A percentile compares a stretch with the other conserved stretches of the same genome.
Evolutionary conservation across 2,113 vertebrate species (phyloP).

Genomic region (Oryzias melastigma): DNA sequence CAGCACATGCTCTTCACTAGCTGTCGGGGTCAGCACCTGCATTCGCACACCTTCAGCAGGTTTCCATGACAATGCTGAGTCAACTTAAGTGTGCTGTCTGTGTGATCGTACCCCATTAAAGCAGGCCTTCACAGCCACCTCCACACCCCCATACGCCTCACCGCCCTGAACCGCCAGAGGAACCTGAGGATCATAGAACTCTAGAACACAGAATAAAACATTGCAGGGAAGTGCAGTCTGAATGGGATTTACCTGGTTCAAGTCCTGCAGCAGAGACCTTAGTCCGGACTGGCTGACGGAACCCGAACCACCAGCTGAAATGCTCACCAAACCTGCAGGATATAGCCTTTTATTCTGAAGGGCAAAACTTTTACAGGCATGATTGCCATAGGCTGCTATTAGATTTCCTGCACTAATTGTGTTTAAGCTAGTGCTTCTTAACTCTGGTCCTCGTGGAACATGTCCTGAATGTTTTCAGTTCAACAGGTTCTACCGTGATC

Average conservation of each 20-base stretch:
- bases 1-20: slow-evolving; percentile 74
- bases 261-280: slow-evolving; percentile 78
- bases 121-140: slow-evolving; percentile 74
- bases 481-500: too few relatives aligned
- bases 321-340: slow-evolving; percentile 75
- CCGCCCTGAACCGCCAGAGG: slow-evolving; percentile 79
- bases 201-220: neutral
- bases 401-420: too few relatives aligned
- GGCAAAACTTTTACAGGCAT: neutral
- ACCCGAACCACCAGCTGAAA: slow-evolving; percentile 59
- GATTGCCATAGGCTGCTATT: neutral
- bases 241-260: slow-evolving; percentile 76
- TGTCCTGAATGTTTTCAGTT: too few relatives aligned
- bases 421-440: too few relatives aligned
- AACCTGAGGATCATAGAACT: slow-evolving; percentile 68
- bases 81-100: neutral
- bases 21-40: slow-evolving; percentile 55
- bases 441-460: too few relatives aligned
- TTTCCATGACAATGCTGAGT: neutral
- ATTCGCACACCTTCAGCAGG: slow-evolving; percentile 38
- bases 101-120: slow-evolving; percentile 77
- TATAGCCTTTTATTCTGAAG: slow-evolving; percentile 17
- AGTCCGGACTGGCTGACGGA: slow-evolving; percentile 73
- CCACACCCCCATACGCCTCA: slow-evolving; percentile 66
- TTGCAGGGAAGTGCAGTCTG: slow-evolving; percentile 30